Conservation (phyloP, 1,140 invertebrate genomes). For the Oncopeltus fasciatus region DNA sequence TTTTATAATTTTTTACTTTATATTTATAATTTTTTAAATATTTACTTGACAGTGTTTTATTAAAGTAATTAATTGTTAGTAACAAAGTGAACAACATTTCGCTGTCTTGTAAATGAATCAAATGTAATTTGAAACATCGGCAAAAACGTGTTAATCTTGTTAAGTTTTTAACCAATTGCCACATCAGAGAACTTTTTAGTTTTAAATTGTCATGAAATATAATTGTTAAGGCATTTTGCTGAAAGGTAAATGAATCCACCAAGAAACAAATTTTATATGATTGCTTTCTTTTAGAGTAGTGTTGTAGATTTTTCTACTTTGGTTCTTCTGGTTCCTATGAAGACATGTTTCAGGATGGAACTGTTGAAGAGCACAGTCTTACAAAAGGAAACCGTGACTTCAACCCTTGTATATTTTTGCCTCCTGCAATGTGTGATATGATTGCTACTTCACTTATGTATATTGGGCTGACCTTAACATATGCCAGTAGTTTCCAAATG, state of each 20-base stretch:
- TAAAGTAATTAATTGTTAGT: no score
- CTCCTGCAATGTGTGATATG: constrained; percentile 77
- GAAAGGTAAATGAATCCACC: not conserved
- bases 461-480: constrained; percentile 79
- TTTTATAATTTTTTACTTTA: no score
- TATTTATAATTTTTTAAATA: no score
- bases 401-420: constrained; percentile 65
- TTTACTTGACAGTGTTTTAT: no score
- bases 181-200: no score
- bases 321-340: not conserved
- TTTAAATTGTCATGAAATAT: no score
- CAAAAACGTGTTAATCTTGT: no score
- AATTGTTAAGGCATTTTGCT: not conserved
- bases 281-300: not conserved
- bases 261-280: not conserved
- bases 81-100: no score
- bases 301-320: not conserved
- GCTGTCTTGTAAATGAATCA: no score
- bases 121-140: no score
- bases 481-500: constrained; percentile 93
- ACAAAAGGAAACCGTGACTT: constrained; percentile 53
- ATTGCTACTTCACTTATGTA: constrained; percentile 75
- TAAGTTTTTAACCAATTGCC: no score
- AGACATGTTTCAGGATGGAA: constrained; percentile 35
- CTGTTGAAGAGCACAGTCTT: constrained; percentile 39